Evolutionary conservation across 1,140 invertebrate genomes (phyloP), one percentile per base, ranked within the genome.

Genomic region (Microplitis demolitor): DNA sequence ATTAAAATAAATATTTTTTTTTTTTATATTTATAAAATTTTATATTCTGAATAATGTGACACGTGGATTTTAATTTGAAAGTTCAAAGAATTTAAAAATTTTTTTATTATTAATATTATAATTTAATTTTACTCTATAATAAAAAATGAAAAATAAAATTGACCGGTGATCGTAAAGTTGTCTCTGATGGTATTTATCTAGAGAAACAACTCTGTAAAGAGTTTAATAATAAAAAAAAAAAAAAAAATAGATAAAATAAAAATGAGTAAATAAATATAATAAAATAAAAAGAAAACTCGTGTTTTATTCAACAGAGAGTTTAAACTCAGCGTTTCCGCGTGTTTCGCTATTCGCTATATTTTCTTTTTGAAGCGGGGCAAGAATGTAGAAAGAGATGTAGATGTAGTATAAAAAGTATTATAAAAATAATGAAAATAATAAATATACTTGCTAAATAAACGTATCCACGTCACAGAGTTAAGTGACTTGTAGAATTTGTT

Each of bases 151-250:
- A 70, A 62, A 58, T 69, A 71, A 45, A 50, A 64, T 56, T 45
- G 34, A 71, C 31, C 69, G 45, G 37, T 31, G 51, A 51, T 71
- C 69, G 69, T 71, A 64, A 64, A 71, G 61, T 31, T 54, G 69
- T 33, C n/a, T 51, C 4, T 60, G 69, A 34, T 33, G 60, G 24
- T 24, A 24, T 24, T 24, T 24, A 24, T 61, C 56, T 24, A 37
- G 69, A 66, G 63, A 63, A 71, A 71, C 50, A 71, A 61, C 24
- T 31, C 31, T 54, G 3, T 51, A 39, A 33, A 60, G 37, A 60
- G 58, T 34, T 35, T 33, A 67, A 67, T 14, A 24, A 35, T 24
- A 70, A 70, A 70, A 62, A 1, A 24, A 24, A 33, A 61, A 62
- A 11, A 45, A 31, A 34, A 16, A n/a, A n/a, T n/a, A n/a, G n/a